These are phyloP conservation scores for Globia sparganii DNA, from an alignment of 2,888 invertebrate genomes.

Conservation along the genomic window DNA sequence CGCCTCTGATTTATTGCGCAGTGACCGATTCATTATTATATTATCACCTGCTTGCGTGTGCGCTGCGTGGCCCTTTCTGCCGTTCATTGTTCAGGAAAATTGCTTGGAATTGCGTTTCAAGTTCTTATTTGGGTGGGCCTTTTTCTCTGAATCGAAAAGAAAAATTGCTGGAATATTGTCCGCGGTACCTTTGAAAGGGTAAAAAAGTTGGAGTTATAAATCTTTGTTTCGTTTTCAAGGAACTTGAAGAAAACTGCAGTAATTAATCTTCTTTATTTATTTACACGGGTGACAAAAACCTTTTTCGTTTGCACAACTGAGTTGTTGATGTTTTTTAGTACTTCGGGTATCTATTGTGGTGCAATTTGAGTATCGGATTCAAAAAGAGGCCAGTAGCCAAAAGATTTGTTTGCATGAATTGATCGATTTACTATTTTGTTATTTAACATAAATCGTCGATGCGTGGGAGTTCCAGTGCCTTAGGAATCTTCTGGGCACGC, in stretches of 20 bases:
- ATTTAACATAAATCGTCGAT: no score
- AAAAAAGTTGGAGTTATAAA: neutral
- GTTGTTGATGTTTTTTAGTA: neutral
- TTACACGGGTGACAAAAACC: neutral
- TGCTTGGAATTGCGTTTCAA: neutral
- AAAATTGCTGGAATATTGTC: neutral
- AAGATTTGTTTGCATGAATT: neutral
- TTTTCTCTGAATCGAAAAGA: neutral
- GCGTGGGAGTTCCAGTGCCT: no score
- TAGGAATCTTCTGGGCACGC: no score
- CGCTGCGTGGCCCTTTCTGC: conserved; percentile 46
- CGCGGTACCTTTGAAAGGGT: neutral
- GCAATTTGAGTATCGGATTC: conserved; percentile 13
- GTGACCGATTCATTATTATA: conserved; percentile 74
- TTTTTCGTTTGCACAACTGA: conserved; percentile 16
- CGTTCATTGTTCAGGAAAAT: conserved; percentile 30
- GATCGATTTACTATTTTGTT: neutral
- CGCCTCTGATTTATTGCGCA: conserved; percentile 71
- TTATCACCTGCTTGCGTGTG: conserved; percentile 69
- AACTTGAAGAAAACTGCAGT: conserved; percentile 26
- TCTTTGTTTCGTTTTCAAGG: neutral
- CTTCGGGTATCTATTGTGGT: neutral
- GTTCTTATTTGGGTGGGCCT: neutral
- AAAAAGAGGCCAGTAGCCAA: neutral
- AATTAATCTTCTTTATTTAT: conserved; percentile 32